Evolutionary conservation across 2,888 invertebrate genomes (phyloP).

Genomic region (Acleris literana): DNA sequence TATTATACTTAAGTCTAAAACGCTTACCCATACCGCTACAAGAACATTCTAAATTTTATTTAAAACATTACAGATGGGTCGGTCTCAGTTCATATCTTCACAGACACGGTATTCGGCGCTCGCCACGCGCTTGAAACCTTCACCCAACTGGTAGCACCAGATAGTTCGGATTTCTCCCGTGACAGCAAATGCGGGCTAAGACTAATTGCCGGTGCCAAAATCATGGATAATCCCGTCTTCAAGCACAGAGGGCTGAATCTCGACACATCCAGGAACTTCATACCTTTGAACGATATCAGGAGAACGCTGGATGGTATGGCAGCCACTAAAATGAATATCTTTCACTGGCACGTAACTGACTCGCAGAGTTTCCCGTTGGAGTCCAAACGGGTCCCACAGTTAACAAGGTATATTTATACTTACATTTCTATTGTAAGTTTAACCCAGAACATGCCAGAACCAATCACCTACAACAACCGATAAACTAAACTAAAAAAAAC

Average conservation of each 20-base stretch:
- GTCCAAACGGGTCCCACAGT: constrained; percentile 88
- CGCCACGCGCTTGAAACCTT: constrained; percentile 91
- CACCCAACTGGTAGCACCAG: constrained; percentile 85
- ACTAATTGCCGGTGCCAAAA: constrained; percentile 84
- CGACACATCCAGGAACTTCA: constrained; percentile 94
- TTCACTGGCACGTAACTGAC: constrained; percentile 97
- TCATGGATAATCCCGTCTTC: constrained; percentile 92
- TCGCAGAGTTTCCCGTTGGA: constrained; percentile 96
- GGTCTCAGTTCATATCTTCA: constrained; percentile 81
- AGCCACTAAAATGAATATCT: constrained; percentile 93
- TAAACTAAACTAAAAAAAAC: too few species aligned
- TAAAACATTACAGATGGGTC: constrained; percentile 62
- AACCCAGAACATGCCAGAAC: too few species aligned
- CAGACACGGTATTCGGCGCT: constrained; percentile 87
- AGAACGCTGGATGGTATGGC: constrained; percentile 93
- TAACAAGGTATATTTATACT: constrained; percentile 83
- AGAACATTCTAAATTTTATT: not conserved
- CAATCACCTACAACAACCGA: too few species aligned
- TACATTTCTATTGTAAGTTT: too few species aligned
- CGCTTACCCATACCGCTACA: too few species aligned
- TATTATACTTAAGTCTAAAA: too few species aligned
- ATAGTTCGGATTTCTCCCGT: constrained; percentile 54
- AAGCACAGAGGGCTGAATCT: constrained; percentile 93
- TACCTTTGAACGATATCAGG: constrained; percentile 87
- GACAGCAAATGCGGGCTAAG: constrained; percentile 79